These are phyloP conservation scores for Neosilurus hyrtlii DNA, from an alignment of 2,797 vertebrate species.

Conservation along the genomic window DNA sequence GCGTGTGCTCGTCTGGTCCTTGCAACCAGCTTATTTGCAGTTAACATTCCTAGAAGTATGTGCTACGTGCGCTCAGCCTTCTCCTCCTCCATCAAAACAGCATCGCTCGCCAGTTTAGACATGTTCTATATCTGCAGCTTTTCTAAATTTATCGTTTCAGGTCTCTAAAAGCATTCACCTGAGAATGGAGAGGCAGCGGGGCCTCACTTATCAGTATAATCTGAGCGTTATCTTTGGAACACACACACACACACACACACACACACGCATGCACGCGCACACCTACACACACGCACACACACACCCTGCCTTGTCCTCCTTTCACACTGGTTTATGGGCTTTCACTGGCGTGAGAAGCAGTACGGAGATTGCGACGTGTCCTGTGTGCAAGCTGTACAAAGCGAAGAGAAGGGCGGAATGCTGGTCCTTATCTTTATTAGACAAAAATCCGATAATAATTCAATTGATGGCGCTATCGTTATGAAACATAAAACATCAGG, in stretches of 20 bases:
- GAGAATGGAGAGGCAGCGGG: slow-evolving; percentile 37
- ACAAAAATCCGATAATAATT: slow-evolving; percentile 14
- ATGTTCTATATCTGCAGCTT: slow-evolving; percentile 22
- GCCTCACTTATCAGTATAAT: slow-evolving; percentile 31
- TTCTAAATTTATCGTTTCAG: slow-evolving; percentile 28
- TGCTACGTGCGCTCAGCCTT: slow-evolving; percentile 8
- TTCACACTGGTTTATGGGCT: slow-evolving; percentile 16
- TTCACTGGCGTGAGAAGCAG: slow-evolving; percentile 20
- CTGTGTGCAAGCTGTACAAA: not conserved
- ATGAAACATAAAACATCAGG: not conserved
- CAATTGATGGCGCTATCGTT: not conserved
- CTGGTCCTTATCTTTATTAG: slow-evolving; percentile 12
- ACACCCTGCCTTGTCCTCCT: slow-evolving; percentile 12
- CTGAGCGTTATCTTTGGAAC: slow-evolving; percentile 34
- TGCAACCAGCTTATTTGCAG: not conserved
- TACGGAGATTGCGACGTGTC: not conserved
- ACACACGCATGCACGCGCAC: not conserved
- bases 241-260: slow-evolving; percentile 15
- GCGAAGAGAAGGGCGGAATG: not conserved
- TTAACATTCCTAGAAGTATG: not conserved
- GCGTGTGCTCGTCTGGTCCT: not conserved
- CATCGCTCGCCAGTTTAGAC: not conserved
- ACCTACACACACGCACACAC: slow-evolving; percentile 17
- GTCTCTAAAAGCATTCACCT: slow-evolving; percentile 25
- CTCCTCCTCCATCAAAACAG: not conserved